Conservation (phyloP, 2,888 invertebrate genomes). For the Laspeyria flexula region DNA sequence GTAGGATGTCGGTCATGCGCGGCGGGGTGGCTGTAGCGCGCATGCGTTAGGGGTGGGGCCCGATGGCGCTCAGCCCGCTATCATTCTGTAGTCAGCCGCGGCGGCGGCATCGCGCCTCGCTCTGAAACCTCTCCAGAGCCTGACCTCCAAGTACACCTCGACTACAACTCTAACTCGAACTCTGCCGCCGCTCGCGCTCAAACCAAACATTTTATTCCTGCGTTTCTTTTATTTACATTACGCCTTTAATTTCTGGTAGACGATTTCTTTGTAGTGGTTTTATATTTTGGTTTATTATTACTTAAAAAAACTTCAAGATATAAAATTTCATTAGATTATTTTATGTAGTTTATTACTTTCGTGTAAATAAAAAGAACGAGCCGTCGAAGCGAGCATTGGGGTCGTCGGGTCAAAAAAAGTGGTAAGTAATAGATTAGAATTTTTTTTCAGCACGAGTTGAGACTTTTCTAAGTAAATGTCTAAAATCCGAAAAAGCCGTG, state of each 20-base stretch:
- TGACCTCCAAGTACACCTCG: slow-evolving; percentile 55
- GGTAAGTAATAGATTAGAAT: slow-evolving; percentile 32
- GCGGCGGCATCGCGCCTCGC: slow-evolving; percentile 73
- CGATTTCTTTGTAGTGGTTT: slow-evolving; percentile 68
- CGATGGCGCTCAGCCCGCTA: slow-evolving; percentile 73
- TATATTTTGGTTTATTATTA: slow-evolving; percentile 56
- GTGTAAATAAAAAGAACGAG: slow-evolving; percentile 56
- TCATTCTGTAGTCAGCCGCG: slow-evolving; percentile 81
- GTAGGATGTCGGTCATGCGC: slow-evolving; percentile 85
- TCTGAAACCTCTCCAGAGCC: slow-evolving; percentile 55
- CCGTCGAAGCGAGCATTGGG: slow-evolving; percentile 13
- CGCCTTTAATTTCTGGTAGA: slow-evolving; percentile 53
- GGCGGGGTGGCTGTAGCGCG: slow-evolving; percentile 59
- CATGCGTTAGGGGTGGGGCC: slow-evolving; percentile 84
- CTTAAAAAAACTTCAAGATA: slow-evolving; percentile 31
- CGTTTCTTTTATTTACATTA: slow-evolving; percentile 65
- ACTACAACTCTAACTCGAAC: slow-evolving; percentile 56
- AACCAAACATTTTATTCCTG: slow-evolving; percentile 58
- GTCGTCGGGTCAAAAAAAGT: slow-evolving; percentile 13
- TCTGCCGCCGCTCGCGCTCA: slow-evolving; percentile 76
- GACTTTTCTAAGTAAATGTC: slow-evolving; percentile 24
- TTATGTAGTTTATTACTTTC: slow-evolving; percentile 65
- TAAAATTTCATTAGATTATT: slow-evolving; percentile 50
- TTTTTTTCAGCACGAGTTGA: slow-evolving; percentile 34
- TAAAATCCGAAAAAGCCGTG: slow-evolving; percentile 43